A percentile compares a stretch with the other conserved stretches of the same genome.
These are phyloP conservation scores for Aramus guarauna DNA, from an alignment of 2,113 vertebrate species.

Conservation along the genomic window DNA sequence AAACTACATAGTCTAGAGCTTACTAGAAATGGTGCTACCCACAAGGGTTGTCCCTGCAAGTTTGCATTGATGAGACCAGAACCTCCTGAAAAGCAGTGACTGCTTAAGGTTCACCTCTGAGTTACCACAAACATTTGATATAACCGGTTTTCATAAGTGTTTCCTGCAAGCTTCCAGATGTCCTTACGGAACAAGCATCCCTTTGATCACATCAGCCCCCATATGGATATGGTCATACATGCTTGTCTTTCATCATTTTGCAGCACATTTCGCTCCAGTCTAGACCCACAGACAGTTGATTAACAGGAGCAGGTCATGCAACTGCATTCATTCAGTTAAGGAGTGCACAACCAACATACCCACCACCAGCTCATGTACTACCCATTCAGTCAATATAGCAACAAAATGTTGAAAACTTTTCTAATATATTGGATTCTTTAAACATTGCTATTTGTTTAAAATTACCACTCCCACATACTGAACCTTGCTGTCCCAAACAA, in stretches of 20 bases:
- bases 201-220: not conserved
- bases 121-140: not conserved
- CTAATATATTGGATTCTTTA: not conserved
- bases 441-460: not conserved
- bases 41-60: not conserved
- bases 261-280: not conserved
- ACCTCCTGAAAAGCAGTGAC: not conserved
- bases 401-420: not conserved
- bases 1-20: not conserved
- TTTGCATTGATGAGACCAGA: not conserved
- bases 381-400: not conserved
- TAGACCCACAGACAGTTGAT: not conserved
- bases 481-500: not conserved
- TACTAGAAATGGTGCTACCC: not conserved
- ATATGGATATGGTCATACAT: not conserved
- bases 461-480: not conserved
- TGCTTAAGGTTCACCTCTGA: not conserved
- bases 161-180: not conserved
- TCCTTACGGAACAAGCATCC: not conserved
- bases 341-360: not conserved
- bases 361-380: not conserved
- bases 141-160: not conserved
- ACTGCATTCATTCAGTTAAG: not conserved
- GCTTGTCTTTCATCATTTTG: not conserved
- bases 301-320: not conserved